phyloP scores from a whole-genome alignment of 1,140 invertebrate species.

The Anadara kagoshimensis region DNA sequence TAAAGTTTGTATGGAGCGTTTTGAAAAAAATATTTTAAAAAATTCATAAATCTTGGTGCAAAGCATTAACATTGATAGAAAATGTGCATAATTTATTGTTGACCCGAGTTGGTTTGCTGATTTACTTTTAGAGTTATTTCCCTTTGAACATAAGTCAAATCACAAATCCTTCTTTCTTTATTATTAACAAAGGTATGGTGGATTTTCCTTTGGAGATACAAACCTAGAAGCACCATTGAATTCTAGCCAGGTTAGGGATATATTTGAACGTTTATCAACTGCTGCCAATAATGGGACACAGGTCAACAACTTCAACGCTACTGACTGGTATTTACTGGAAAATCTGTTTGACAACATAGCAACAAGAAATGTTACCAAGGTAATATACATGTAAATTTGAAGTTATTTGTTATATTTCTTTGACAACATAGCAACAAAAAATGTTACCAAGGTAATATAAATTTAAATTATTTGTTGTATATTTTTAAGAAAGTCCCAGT shows the following conservation, averaged over 20 bases:
- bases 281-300: slow-evolving; percentile 54
- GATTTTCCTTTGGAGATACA: slow-evolving; percentile 72
- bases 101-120: no score
- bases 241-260: slow-evolving; percentile 51
- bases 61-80: no score
- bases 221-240: slow-evolving; percentile 60
- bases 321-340: neutral
- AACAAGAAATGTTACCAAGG: slow-evolving; percentile 56
- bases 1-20: no score
- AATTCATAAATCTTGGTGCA: no score
- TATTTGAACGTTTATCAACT: slow-evolving; percentile 47
- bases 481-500: no score
- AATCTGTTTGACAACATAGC: slow-evolving; percentile 44
- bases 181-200: slow-evolving; percentile 67
- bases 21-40: no score
- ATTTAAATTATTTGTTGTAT: no score
- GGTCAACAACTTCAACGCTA: slow-evolving; percentile 22
- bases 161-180: neutral
- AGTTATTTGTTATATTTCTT: neutral
- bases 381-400: slow-evolving; percentile 10
- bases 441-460: no score
- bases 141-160: no score
- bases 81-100: no score
- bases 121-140: no score
- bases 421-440: no score